Base-by-base conservation (phyloP, 2,113 vertebrate genomes). In the Cavia porcellus region DNA sequence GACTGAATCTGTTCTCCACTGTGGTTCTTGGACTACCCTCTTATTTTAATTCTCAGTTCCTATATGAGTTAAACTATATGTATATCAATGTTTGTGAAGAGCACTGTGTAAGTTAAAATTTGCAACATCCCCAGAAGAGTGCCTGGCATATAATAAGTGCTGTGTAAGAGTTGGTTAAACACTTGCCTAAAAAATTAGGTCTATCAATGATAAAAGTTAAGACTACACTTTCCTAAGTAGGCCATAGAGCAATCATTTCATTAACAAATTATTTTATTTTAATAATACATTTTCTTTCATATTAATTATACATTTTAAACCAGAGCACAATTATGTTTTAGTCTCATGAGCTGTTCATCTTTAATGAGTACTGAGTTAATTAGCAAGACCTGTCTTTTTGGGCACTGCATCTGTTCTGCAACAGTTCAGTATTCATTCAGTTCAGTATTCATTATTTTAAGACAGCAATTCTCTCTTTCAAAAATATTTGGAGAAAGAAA, bases 281-380 rank as follows among this genome's bases (percentile, higher is more conserved):
- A 97, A 91, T 95, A 96, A 96, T 94, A 24, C 22, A 97, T 95
- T 94, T 47, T 94, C 28, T 91, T 90, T 66, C 57, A 84, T 96
- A 96, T 95, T 96, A 97, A 97, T 97, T 97, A 97, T 92, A 96
- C 86, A 95, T 96, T 97, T 97, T 92, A 96, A 97, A 93, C 62
- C 83, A 82, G 80, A 96, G 64, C 79, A 91, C 68, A 94, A 88
- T 96, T 90, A 95, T 82, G 80, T 95, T 93, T 97, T 92, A 82
- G 83, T 75, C 93, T 89, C 92, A 89, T 25, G 74, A 96, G 95
- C 47, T 96, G 89, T 90, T 97, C 45, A 7, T 98, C 82, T 97
- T 96, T 96, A 97, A 92, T 98, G 96, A 96, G 50, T 30, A 81
- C 86, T 89, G 83, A 97, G 96, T 96, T 97, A 97, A 98, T 97